phyloP scores from a whole-genome alignment of 2,113 vertebrate species.

The Coturnix japonica region DNA sequence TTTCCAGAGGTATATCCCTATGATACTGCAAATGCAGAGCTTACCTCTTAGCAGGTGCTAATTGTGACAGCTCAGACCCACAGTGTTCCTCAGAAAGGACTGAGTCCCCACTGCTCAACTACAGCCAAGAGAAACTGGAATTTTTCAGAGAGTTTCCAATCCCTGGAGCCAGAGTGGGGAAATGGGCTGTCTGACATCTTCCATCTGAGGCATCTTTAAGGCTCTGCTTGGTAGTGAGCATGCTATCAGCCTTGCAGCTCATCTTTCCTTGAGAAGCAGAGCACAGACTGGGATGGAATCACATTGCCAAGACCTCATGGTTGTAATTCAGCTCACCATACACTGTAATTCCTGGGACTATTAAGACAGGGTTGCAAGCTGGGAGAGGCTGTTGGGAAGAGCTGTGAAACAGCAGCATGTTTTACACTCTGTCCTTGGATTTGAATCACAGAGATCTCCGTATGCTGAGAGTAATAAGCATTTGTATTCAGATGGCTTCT shows the following conservation, averaged over 20 bases:
- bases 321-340: background rate
- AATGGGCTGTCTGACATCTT: background rate
- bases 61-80: background rate
- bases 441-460: background rate
- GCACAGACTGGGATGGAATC: background rate
- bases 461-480: background rate
- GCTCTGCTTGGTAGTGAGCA: background rate
- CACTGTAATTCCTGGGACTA: background rate
- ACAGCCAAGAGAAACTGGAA: fast-evolving
- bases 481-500: slow-evolving; percentile 47
- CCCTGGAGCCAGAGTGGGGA: background rate
- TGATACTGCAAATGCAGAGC: background rate
- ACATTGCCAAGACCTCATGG: fast-evolving
- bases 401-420: background rate
- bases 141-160: background rate
- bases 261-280: background rate
- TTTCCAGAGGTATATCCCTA: background rate
- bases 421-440: slow-evolving; percentile 3
- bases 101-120: fast-evolving
- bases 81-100: background rate
- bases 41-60: background rate
- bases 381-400: background rate
- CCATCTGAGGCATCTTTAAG: background rate
- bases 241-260: background rate
- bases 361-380: background rate